phyloP scores from a whole-genome alignment of 2,113 vertebrate genomes.

The Phasianus colchicus region DNA sequence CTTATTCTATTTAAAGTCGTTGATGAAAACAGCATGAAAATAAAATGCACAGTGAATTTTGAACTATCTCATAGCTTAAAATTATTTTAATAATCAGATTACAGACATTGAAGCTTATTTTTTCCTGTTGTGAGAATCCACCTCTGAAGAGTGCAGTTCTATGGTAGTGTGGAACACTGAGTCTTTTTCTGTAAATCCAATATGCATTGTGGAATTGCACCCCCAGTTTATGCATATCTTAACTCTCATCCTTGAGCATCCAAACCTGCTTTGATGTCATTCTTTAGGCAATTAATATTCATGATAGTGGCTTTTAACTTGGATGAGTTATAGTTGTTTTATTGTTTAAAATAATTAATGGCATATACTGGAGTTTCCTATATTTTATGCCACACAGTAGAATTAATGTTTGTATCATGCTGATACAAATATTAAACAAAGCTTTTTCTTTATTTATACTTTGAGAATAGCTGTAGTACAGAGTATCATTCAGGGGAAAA shows the following conservation, averaged over 20 bases:
- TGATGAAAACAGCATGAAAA: not conserved
- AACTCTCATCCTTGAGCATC: not conserved
- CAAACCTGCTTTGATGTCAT: not conserved
- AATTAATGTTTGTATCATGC: slow-evolving; percentile 38
- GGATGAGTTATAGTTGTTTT: not conserved
- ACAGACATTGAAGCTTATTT: not conserved
- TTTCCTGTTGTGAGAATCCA: not conserved
- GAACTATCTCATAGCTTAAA: not conserved
- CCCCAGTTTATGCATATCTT: not conserved
- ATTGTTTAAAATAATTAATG: not conserved
- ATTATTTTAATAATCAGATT: not conserved
- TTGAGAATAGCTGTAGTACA: not conserved
- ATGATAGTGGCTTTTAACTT: not conserved
- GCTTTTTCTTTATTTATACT: not conserved
- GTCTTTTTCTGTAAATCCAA: not conserved
- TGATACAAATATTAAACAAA: not conserved
- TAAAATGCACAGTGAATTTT: not conserved
- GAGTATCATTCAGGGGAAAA: not conserved
- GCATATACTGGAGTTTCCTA: not conserved
- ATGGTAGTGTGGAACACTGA: rapidly evolving
- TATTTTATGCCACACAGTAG: not conserved
- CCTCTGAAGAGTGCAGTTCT: not conserved
- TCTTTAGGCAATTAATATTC: not conserved
- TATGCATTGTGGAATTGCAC: rapidly evolving
- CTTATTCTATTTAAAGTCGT: not conserved